phyloP scores from a whole-genome alignment of 2,797 vertebrate species.

The Rhynchonycteris naso region DNA sequence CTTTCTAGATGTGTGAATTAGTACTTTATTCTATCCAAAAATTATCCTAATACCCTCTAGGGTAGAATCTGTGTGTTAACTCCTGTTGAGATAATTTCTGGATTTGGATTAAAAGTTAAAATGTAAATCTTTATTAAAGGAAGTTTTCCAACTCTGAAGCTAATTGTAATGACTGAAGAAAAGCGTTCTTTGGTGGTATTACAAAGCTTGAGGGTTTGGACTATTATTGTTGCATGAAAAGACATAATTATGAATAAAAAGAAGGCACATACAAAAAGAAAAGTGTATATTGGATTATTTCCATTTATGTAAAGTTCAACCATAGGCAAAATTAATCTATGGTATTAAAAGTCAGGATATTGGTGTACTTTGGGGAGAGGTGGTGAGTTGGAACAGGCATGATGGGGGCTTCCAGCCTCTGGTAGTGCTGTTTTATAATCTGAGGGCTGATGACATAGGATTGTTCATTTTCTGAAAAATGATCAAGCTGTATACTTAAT shows the following conservation, averaged over 20 bases:
- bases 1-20: neutral
- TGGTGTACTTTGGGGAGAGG: neutral
- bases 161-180: neutral
- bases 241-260: neutral
- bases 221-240: neutral
- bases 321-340: neutral
- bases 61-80: neutral
- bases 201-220: neutral
- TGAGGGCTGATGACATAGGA: neutral
- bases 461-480: neutral
- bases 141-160: neutral
- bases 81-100: conserved; percentile 21
- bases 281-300: neutral
- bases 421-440: neutral
- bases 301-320: neutral
- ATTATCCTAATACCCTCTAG: neutral
- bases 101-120: conserved; percentile 26
- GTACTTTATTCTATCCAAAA: neutral
- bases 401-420: neutral
- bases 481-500: neutral
- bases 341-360: neutral
- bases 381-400: neutral
- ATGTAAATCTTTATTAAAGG: neutral
- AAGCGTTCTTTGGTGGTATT: neutral
- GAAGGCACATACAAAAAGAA: neutral